Evolutionary conservation across 2,113 vertebrate species (phyloP).

Genomic region (Cephalopterus ornatus): DNA sequence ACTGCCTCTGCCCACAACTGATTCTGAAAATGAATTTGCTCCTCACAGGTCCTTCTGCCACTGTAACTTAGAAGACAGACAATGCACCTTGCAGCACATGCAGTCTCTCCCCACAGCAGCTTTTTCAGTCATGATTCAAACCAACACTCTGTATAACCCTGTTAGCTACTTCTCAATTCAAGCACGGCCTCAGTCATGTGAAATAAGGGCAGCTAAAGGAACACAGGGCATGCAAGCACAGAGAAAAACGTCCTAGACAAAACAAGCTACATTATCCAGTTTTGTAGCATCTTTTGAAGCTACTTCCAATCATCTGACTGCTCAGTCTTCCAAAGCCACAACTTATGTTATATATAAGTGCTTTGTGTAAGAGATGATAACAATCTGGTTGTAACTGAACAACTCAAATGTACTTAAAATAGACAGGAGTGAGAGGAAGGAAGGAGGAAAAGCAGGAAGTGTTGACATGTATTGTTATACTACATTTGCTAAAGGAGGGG

Average conservation of each 20-base stretch:
- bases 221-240: background rate
- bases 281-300: background rate
- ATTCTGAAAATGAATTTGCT: background rate
- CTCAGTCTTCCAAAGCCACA: background rate
- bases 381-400: background rate
- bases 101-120: background rate
- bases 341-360: background rate
- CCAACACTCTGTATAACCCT: background rate
- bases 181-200: background rate
- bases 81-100: background rate
- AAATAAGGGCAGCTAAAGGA: background rate
- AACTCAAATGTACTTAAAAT: background rate
- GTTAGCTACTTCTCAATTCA: background rate
- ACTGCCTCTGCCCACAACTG: background rate
- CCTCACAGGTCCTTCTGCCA: background rate
- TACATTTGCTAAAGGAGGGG: background rate
- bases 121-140: background rate
- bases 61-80: background rate
- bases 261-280: background rate
- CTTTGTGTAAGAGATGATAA: background rate
- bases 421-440: background rate
- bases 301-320: background rate
- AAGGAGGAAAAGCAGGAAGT: background rate
- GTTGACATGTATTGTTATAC: background rate
- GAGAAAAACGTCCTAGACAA: background rate